phyloP scores from a whole-genome alignment of 2,888 invertebrate species.

The Anarsia innoxiella region DNA sequence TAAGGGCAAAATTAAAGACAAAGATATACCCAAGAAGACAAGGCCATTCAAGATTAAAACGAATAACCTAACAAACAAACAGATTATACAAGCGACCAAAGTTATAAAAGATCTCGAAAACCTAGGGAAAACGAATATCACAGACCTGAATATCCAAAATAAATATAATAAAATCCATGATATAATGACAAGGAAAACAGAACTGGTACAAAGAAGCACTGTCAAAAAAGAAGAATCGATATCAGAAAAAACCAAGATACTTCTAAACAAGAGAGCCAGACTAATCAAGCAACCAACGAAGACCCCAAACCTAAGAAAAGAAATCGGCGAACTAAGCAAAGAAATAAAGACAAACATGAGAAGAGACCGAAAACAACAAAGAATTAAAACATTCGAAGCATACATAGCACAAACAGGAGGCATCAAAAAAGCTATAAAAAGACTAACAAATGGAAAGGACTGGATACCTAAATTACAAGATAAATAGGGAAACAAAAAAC shows the following conservation, averaged over 20 bases:
- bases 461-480: constrained; percentile 18
- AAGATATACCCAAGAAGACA: background rate
- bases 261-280: background rate
- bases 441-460: constrained; percentile 14
- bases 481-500: constrained; percentile 1
- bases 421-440: constrained; percentile 19
- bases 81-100: background rate
- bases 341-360: constrained; percentile 14
- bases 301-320: background rate
- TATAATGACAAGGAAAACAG: background rate
- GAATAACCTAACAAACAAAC: background rate
- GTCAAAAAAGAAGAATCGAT: background rate
- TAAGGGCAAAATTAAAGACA: background rate
- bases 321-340: constrained; percentile 4
- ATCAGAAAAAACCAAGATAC: background rate
- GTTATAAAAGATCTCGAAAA: background rate
- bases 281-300: background rate
- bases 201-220: background rate
- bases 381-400: constrained; percentile 16
- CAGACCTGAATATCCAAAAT: background rate
- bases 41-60: background rate
- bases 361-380: constrained; percentile 15
- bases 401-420: constrained; percentile 20
- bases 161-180: background rate
- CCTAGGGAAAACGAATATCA: background rate